Evolutionary conservation across 2,113 vertebrate genomes (phyloP), one percentile per base, ranked within the genome.

Genomic region (Petromus typicus): DNA sequence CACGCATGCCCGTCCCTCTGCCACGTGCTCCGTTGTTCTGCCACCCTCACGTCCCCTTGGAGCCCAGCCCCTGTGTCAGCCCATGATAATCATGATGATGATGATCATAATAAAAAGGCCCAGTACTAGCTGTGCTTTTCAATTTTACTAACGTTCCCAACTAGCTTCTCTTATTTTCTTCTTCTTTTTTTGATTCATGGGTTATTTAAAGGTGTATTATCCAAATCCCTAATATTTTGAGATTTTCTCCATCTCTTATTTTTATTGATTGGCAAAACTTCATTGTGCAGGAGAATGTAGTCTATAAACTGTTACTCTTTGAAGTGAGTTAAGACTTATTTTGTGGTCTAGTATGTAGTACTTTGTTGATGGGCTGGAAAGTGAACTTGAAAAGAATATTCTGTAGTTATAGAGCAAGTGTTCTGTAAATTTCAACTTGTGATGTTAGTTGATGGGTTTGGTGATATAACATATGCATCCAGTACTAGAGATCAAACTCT

Each of bases 31-130:
- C 2, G 48, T 22, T 2, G 27, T 43, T 48, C 67, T 7, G 79
- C 86, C 82, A 1, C 1, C 67, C 11, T 4, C 0, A 11, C 1
- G 7, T 6, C 18, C 69, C 37, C 3, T 2, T 20, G 20, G 79
- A 86, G 17, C 78, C 75, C 83, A n/a, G 67, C 48, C 20, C 20
- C 48, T 3, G 12, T 4, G 79, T 22, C 48, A 66, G 75, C 75
- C 80, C 32, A 71, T 43, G 22, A 73, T 34, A 12, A 64, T 64
- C 7, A 37, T 69, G 12, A 20, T n/a, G 17, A 37, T 3, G 13
- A 48, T 75, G 54, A 92, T 88, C 81, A 94, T 80, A 82, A 69
- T 51, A 81, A 66, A 17, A 93, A 83, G 67, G 64, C 61, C 59
- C 22, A 2, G 43, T 40, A 34, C 75, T 30, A 30, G 3, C 71